phyloP scores from a whole-genome alignment of 2,113 vertebrate genomes.

The Gopherus evgoodei region DNA sequence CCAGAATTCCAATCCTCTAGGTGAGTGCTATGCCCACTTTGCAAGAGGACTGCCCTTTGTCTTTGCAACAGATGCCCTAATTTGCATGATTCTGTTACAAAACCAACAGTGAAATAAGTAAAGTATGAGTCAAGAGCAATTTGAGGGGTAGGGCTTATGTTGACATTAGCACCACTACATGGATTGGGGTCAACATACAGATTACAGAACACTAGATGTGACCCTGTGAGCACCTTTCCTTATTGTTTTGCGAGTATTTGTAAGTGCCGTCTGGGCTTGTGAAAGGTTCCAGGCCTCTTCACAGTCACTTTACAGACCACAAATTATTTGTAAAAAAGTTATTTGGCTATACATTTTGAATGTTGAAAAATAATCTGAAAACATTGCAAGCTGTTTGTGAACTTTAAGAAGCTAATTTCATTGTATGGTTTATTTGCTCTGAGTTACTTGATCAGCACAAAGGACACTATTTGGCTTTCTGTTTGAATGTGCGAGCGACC shows the following conservation, averaged over 20 bases:
- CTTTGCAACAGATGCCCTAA: background rate
- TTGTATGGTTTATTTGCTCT: background rate
- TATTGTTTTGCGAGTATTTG: background rate
- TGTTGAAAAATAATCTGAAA: background rate
- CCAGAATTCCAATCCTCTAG: background rate
- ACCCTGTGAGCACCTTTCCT: background rate
- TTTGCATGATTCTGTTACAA: background rate
- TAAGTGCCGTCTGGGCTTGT: fast-evolving
- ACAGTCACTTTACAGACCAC: background rate
- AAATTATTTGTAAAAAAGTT: background rate
- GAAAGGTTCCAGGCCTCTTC: background rate
- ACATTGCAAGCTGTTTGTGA: background rate
- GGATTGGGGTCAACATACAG: background rate
- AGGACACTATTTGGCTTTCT: background rate
- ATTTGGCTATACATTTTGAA: background rate
- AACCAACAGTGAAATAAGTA: background rate
- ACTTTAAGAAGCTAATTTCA: background rate
- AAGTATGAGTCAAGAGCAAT: background rate
- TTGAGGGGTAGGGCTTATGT: background rate
- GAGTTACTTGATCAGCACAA: background rate
- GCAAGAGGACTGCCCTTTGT: background rate
- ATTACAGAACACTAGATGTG: background rate
- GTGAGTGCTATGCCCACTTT: background rate
- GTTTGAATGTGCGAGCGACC: background rate
- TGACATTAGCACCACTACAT: background rate